Evolutionary conservation across 2,797 vertebrate species (phyloP).

Genomic region (Scleropages formosus): DNA sequence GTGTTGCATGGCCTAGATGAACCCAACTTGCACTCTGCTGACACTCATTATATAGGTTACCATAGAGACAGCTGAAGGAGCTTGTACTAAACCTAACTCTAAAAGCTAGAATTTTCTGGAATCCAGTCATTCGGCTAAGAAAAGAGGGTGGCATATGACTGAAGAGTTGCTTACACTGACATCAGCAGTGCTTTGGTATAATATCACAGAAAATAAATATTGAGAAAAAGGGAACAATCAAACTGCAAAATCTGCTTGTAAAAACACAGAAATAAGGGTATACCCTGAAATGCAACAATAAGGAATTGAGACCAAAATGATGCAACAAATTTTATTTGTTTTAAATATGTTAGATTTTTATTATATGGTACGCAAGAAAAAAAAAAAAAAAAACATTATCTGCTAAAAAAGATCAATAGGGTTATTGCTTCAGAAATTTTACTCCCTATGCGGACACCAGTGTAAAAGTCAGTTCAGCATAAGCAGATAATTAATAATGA

Average conservation of each 20-base stretch:
- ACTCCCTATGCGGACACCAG: constrained; percentile 61
- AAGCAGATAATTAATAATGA: constrained; percentile 69
- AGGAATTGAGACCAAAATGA: background rate
- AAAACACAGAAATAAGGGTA: constrained; percentile 17
- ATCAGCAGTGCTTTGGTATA: constrained; percentile 33
- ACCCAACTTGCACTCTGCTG: constrained; percentile 61
- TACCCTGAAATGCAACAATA: too few relatives aligned
- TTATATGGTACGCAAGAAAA: too few relatives aligned
- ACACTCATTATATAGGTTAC: constrained; percentile 69
- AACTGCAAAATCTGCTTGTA: constrained; percentile 26
- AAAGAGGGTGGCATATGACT: constrained; percentile 41
- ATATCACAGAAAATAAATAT: constrained; percentile 34
- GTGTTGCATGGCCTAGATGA: constrained; percentile 51
- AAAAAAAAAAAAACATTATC: too few relatives aligned
- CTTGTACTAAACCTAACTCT: constrained; percentile 61
- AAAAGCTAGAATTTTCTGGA: constrained; percentile 62
- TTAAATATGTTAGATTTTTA: constrained; percentile 13
- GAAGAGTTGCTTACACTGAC: constrained; percentile 40
- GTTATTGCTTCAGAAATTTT: background rate
- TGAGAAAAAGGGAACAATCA: constrained; percentile 11
- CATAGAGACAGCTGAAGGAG: constrained; percentile 74
- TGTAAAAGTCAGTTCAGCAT: constrained; percentile 61
- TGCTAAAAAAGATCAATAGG: background rate
- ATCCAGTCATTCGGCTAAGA: constrained; percentile 47
- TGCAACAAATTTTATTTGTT: constrained; percentile 5